Base-by-base conservation (phyloP, 2,113 vertebrate species). In the Bostrychus sinensis region DNA sequence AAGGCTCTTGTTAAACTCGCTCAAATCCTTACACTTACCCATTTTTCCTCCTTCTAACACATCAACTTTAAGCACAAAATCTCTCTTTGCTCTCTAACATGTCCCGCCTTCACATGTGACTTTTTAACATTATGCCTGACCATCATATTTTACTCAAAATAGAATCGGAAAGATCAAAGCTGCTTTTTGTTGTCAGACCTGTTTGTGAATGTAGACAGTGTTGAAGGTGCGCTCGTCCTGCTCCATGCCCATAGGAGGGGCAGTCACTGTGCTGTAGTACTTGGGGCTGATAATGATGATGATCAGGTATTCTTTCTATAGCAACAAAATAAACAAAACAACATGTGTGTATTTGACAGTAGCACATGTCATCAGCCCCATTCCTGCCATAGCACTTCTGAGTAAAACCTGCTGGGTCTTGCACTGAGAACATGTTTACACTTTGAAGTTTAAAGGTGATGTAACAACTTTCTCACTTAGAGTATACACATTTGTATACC, bases 231-330 rank as follows among this genome's bases (percentile, higher is more conserved):
- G 80, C 77, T 94, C 92, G 53, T 94, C 92, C 4, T 84, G 90
- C 62, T 91, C 89, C 67, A 85, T 51, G 17, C 70, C 71, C 1
- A 77, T 60, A 0, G 85, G 81, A 0, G 86, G 84, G 0, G 79
- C 80, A 0, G 91, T 92, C 50, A 93, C 92, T 0, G 90, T 91
- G 72, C 92, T 82, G 2, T 89, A 83, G 82, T 94, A 94, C 74
- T 93, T 94, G 3, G 93, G 93, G 53, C 92, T 93, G 88, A 94
- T 93, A 75, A 92, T 89, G 72, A 94, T 92, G 81, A 94, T 93
- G 75, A 94, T 93, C 81, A 94, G 72, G 56, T 93, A 94, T 42
- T 92, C 92, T 75, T 92, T 94, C 93, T 94, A 79, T 0, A 28
- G 22, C 23, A 25, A 61, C 23, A 17, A 2, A 8, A 55, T 10